phyloP scores from a whole-genome alignment of 2,113 vertebrate genomes.

The Alethe castanea region DNA sequence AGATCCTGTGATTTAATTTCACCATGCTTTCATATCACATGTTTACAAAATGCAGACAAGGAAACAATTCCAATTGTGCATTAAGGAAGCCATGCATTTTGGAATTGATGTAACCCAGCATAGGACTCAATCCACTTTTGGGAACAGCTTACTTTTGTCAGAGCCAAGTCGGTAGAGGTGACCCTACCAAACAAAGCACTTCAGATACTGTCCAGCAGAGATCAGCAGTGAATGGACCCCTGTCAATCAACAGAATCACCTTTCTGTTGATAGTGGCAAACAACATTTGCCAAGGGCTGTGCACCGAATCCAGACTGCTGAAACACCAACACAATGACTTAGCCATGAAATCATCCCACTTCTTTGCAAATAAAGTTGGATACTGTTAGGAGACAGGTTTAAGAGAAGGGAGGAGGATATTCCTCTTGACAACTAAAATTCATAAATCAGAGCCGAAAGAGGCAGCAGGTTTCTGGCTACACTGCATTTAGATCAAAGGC shows the following conservation, averaged over 20 bases:
- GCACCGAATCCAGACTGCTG: not conserved
- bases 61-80: not conserved
- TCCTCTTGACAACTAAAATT: not conserved
- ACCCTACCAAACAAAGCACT: not conserved
- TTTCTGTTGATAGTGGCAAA: not conserved
- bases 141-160: not conserved
- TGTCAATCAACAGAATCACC: not conserved
- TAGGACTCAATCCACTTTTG: not conserved
- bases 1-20: not conserved
- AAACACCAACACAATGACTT: not conserved
- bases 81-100: not conserved
- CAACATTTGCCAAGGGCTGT: not conserved
- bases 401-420: not conserved
- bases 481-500: not conserved
- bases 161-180: not conserved
- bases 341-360: not conserved
- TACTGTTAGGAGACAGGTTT: not conserved
- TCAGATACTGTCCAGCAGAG: not conserved
- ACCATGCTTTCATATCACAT: not conserved
- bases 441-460: conserved; percentile 5
- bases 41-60: not conserved
- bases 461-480: not conserved
- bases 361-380: not conserved
- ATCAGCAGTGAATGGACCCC: not conserved
- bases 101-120: not conserved